Conservation (phyloP, 92 coral and sea anemone genomes). For the Micromussa lordhowensis region DNA sequence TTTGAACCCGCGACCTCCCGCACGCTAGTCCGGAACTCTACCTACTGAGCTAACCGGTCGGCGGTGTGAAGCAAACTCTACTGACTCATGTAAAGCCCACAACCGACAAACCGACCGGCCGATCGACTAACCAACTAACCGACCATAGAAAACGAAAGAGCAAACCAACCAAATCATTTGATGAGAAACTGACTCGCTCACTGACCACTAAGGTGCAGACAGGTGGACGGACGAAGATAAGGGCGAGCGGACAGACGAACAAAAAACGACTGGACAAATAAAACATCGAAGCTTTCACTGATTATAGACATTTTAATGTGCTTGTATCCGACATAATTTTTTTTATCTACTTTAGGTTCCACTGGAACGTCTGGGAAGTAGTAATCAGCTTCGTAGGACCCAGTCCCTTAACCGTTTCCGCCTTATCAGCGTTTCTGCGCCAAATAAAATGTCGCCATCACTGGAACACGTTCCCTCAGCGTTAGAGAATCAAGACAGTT, state of each 20-base stretch:
- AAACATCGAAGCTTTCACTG: background rate
- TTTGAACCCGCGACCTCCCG: no score
- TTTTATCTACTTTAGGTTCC: background rate
- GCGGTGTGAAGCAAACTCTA: no score
- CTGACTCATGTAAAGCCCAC: background rate
- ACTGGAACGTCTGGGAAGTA: background rate
- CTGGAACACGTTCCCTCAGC: background rate
- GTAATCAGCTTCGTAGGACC: conserved; percentile 34
- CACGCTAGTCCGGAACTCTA: no score
- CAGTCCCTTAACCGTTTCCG: conserved; percentile 44
- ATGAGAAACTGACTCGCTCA: background rate
- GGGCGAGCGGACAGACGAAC: background rate
- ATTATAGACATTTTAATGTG: background rate
- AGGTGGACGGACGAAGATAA: background rate
- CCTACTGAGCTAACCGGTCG: no score
- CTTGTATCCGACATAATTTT: background rate
- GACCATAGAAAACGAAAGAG: background rate
- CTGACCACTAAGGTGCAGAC: no score
- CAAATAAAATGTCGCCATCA: conserved; percentile 19
- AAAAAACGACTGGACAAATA: no score
- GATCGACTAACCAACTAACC: background rate
- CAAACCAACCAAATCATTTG: no score
- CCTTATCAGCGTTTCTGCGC: conserved; percentile 25
- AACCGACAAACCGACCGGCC: background rate
- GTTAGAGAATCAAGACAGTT: background rate